These are phyloP conservation scores for Macropis europaea DNA, from an alignment of 2,888 invertebrate species.

Conservation along the genomic window DNA sequence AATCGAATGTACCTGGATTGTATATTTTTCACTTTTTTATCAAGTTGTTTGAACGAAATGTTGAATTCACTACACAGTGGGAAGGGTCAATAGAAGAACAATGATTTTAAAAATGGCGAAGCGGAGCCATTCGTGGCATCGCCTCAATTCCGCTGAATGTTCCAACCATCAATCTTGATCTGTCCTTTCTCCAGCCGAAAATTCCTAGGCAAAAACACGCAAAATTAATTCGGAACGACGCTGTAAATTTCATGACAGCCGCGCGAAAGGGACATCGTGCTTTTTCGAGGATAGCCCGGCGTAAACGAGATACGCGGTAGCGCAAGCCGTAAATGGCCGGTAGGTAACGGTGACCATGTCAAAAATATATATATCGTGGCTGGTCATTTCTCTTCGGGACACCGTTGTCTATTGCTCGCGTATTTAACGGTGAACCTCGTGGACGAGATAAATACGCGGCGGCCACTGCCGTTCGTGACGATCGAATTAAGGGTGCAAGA, in stretches of 20 bases:
- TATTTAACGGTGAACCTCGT: neutral
- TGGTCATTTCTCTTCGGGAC: constrained; percentile 5
- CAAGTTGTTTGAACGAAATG: too few species aligned
- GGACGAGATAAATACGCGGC: constrained; percentile 31
- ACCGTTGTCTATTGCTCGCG: constrained; percentile 1
- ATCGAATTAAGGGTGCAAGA: constrained; percentile 18
- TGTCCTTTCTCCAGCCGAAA: neutral
- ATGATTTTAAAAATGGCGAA: too few species aligned
- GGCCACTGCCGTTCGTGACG: neutral
- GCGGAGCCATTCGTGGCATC: too few species aligned
- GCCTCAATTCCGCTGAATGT: neutral
- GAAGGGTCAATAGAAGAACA: too few species aligned
- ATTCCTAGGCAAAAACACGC: neutral
- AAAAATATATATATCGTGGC: constrained; percentile 38
- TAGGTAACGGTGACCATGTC: constrained; percentile 9
- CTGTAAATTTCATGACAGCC: constrained; percentile 11
- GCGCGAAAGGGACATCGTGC: neutral
- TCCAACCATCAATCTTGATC: neutral
- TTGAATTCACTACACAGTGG: too few species aligned
- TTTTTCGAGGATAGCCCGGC: neutral
- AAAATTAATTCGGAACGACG: neutral
- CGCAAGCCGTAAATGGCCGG: constrained; percentile 15
- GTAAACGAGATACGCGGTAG: constrained; percentile 24
- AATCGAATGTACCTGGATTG: too few species aligned
- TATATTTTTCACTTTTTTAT: too few species aligned